Percentiles rank a stretch among this genome's conserved stretches.
phyloP scores from a whole-genome alignment of 1,140 invertebrate species.

The Protaetia brevitarsis region DNA sequence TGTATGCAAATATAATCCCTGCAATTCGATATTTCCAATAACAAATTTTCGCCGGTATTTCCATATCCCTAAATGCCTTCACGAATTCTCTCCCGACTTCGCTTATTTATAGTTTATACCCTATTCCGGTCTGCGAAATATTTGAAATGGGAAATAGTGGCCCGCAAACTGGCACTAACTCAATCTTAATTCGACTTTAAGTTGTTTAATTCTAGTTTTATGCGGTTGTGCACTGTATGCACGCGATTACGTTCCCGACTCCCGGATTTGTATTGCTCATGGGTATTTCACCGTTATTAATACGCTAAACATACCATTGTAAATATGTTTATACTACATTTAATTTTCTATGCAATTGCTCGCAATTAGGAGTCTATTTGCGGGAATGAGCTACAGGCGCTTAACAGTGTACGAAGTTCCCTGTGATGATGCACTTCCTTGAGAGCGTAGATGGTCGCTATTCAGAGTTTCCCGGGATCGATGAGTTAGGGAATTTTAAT shows the following conservation, averaged over 20 bases:
- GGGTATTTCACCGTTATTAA: conserved; percentile 6
- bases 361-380: conserved; percentile 17
- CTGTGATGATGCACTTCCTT: neutral
- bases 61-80: conserved; percentile 11
- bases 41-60: neutral
- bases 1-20: neutral
- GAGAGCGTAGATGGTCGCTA: neutral
- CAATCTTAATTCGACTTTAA: conserved; percentile 34
- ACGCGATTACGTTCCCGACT: conserved; percentile 28
- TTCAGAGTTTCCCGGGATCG: neutral
- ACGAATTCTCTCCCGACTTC: neutral
- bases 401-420: neutral
- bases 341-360: conserved; percentile 18
- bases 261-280: conserved; percentile 10
- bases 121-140: neutral
- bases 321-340: conserved; percentile 19
- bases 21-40: conserved; percentile 3
- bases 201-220: conserved; percentile 35
- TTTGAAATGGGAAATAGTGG: conserved; percentile 14
- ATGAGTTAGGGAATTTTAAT: conserved; percentile 1
- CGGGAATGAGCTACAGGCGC: conserved; percentile 4
- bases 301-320: conserved; percentile 16
- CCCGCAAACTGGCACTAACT: conserved; percentile 28
- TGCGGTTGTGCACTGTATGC: conserved; percentile 30
- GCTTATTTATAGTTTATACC: conserved; percentile 6